Evolutionary conservation across 2,113 vertebrate genomes (phyloP), one percentile per base, ranked within the genome.

Genomic region (Falcunculus frontatus): DNA sequence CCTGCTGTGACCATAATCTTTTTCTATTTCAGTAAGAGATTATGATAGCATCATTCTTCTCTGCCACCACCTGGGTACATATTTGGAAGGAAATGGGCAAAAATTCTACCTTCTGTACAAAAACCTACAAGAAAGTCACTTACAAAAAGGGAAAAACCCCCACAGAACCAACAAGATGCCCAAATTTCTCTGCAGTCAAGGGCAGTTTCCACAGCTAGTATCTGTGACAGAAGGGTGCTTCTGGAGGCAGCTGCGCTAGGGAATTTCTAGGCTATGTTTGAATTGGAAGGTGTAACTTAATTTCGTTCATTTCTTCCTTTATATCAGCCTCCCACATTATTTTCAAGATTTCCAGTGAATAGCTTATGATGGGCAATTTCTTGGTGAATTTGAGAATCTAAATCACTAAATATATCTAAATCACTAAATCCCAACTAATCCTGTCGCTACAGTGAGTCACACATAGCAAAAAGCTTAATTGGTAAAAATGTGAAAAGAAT

Each of bases 321-420:
- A 4, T 67, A 70, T 64, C 39, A 81, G 39, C 23, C 3, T 77
- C 19, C 33, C 37, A 46, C 30, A 25, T 53, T 44, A 42, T 76
- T 89, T 53, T 79, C 18, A 74, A 52, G 39, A 77, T 70, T 92
- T 75, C 42, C 68, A 81, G 46, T 23, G 53, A 85, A 64, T 30
- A 80, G 37, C 6, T 93, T 67, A 9, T 68, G 33, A 81, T 64
- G 35, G 52, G 35, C 30, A 79, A 75, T 84, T 95, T 88, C 69
- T 89, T 42, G 33, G 70, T 56, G 57, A 90, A 57, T 37, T 18
- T 27, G 20, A 90, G 63, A 77, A 35, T 83, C 67, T 68, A 64
- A 92, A 80, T 85, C 55, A 81, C 65, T 89, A 89, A 93, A 91
- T 87, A 44, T 44, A 63, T 47, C 52, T 72, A 87, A 90, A 91